Evolutionary conservation across 2,888 invertebrate species (phyloP).

Genomic region (Carcina quercana): DNA sequence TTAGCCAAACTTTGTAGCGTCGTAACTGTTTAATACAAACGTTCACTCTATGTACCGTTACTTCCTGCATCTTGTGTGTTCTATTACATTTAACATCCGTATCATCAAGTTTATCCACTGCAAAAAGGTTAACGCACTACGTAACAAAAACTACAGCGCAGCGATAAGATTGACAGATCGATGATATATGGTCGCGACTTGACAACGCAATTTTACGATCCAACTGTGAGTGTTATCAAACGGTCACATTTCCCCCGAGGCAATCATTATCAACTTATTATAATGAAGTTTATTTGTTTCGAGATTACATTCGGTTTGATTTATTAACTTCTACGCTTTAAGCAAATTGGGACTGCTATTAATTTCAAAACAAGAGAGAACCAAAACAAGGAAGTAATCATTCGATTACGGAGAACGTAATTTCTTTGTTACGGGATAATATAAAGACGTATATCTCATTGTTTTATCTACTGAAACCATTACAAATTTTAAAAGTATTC

Average conservation of each 20-base stretch:
- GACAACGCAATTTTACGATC: slow-evolving; percentile 40
- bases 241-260: slow-evolving; percentile 10
- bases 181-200: slow-evolving; percentile 47
- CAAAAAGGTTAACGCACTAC: slow-evolving; percentile 54
- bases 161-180: slow-evolving; percentile 55
- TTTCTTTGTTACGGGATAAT: no score
- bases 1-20: no score
- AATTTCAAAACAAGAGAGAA: not conserved
- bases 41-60: not conserved
- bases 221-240: slow-evolving; percentile 33
- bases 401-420: no score
- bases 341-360: not conserved
- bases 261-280: no score
- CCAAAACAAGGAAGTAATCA: no score
- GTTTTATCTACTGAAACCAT: no score
- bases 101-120: slow-evolving; percentile 23
- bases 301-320: not conserved
- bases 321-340: not conserved
- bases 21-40: no score
- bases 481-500: no score
- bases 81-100: slow-evolving; percentile 21
- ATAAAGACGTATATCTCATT: no score
- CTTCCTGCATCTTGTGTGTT: not conserved
- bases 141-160: slow-evolving; percentile 50
- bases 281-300: slow-evolving; percentile 2